Base-by-base conservation (phyloP, 37 sponge, comb jelly and placozoan genomes). In the Beroe forskalii region DNA sequence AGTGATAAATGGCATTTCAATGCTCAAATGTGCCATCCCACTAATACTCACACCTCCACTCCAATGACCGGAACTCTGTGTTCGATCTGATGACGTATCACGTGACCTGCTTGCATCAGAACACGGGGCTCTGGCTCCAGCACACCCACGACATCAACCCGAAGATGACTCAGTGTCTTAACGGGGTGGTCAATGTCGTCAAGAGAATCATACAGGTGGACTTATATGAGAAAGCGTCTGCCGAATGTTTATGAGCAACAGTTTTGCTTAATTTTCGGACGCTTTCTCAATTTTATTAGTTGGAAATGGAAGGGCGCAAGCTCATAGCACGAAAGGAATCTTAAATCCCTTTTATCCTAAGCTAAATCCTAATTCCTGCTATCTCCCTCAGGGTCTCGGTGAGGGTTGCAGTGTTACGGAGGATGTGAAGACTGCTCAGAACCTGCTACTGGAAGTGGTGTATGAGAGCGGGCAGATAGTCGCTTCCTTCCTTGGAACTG, bases 171-270 rank as follows among this genome's bases (percentile, higher is more conserved):
- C 86, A 80, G 40, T 22, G 48, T 3, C 37, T 69, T 8, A 27
- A 69, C 1, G 72, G 32, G 17, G 72, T 69, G 19, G 33, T 69
- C 37, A 32, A 17, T 69, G 72, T 37, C 32, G 72, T 69, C 38
- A 69, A 69, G 38, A 31, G 72, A 32, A 69, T 69, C 38, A 32
- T 69, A 9, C 72, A 69, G 72, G 72, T 69, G n/a, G n/a, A n/a
- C n/a, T n/a, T n/a, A n/a, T n/a, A n/a, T n/a, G n/a, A n/a, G n/a
- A n/a, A n/a, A n/a, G n/a, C n/a, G n/a, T n/a, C n/a, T n/a, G n/a
- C n/a, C n/a, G n/a, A n/a, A n/a, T n/a, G n/a, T n/a, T n/a, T n/a
- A n/a, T n/a, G n/a, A n/a, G n/a, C n/a, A n/a, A n/a, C n/a, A n/a
- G n/a, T n/a, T n/a, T n/a, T n/a, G n/a, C n/a, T n/a, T n/a, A n/a